phyloP scores from a whole-genome alignment of 2,888 invertebrate species.

The Yponomeuta sedellus region DNA sequence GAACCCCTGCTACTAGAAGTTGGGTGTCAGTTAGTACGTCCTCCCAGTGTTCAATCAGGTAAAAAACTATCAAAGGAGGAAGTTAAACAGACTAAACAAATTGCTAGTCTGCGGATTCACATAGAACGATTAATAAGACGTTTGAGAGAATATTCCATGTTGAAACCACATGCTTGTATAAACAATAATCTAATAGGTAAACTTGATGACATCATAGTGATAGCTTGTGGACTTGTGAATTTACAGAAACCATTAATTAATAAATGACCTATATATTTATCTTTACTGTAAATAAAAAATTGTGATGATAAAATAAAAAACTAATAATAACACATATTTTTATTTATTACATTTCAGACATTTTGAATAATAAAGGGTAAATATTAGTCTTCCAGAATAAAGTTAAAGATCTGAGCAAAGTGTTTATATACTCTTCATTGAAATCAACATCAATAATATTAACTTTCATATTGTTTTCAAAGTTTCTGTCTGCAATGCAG shows the following conservation, averaged over 20 bases:
- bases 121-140: too few relatives aligned
- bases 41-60: too few relatives aligned
- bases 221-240: slow-evolving; percentile 28
- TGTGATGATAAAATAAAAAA: too few relatives aligned
- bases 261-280: slow-evolving; percentile 15
- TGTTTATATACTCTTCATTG: slow-evolving; percentile 20
- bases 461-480: slow-evolving; percentile 20
- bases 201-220: slow-evolving; percentile 25
- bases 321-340: not conserved
- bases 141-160: not conserved
- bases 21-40: too few relatives aligned
- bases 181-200: slow-evolving; percentile 16
- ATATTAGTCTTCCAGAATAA: slow-evolving; percentile 23
- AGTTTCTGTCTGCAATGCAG: slow-evolving; percentile 25
- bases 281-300: not conserved
- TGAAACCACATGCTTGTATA: slow-evolving; percentile 16
- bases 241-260: slow-evolving; percentile 27
- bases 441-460: slow-evolving; percentile 18
- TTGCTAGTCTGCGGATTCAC: too few relatives aligned
- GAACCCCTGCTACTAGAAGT: too few relatives aligned
- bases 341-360: slow-evolving; percentile 17
- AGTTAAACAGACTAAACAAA: too few relatives aligned
- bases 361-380: slow-evolving; percentile 22
- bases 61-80: too few relatives aligned
- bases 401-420: slow-evolving; percentile 11